Percentiles rank a stretch among this genome's conserved stretches.
Evolutionary conservation across 2,888 invertebrate genomes (phyloP).

Genomic region (Melinopterus prodromus): DNA sequence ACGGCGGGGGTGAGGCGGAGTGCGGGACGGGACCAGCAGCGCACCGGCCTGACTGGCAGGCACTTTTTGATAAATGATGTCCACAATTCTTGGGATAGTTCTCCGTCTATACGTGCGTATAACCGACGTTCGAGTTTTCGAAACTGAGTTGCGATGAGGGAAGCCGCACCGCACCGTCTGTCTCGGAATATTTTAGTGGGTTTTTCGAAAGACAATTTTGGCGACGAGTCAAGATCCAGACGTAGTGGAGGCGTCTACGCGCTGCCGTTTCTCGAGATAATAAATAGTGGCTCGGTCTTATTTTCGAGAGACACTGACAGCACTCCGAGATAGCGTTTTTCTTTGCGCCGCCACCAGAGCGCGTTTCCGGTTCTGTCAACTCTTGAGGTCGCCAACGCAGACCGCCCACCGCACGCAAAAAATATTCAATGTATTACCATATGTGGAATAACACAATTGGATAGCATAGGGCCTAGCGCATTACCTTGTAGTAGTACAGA

Average conservation of each 20-base stretch:
- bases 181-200: constrained; percentile 21
- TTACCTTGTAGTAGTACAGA: too few species aligned
- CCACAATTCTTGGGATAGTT: constrained; percentile 58
- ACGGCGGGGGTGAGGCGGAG: constrained; percentile 49
- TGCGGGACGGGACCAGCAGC: neutral
- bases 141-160: neutral
- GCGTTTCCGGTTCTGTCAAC: constrained; percentile 17
- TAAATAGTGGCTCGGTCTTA: constrained; percentile 23
- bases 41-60: constrained; percentile 24
- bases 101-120: constrained; percentile 41
- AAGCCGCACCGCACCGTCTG: neutral
- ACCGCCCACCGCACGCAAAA: constrained; percentile 12
- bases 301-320: constrained; percentile 23
- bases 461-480: too few species aligned
- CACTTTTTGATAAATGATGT: constrained; percentile 59
- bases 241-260: constrained; percentile 9
- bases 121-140: constrained; percentile 5
- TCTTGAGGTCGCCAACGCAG: constrained; percentile 9
- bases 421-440: constrained; percentile 6
- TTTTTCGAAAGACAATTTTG: constrained; percentile 9
- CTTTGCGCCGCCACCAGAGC: constrained; percentile 1
- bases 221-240: constrained; percentile 8
- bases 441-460: neutral
- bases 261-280: constrained; percentile 6
- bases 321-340: constrained; percentile 16